Evolutionary conservation across 1,140 invertebrate genomes (phyloP).

Genomic region (Lepidotrigona ventralis): DNA sequence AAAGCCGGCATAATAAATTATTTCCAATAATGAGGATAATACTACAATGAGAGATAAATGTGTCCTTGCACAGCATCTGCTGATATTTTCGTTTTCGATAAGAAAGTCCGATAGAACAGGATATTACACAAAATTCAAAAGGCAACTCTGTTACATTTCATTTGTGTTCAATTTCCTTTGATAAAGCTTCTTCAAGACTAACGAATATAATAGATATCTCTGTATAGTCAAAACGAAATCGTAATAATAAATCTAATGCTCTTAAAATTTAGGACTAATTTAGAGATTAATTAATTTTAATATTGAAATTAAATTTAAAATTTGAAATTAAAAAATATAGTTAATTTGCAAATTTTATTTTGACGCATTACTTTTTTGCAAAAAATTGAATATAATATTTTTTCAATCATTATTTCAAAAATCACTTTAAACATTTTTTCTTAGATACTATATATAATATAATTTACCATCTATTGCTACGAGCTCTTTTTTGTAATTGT

Average conservation of each 20-base stretch:
- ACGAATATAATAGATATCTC: too few species aligned
- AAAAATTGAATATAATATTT: too few species aligned
- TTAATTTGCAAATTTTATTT: not conserved
- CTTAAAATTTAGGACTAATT: too few species aligned
- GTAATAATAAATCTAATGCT: not conserved
- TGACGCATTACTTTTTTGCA: too few species aligned
- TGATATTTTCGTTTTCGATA: not conserved
- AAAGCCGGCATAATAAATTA: not conserved
- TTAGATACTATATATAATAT: too few species aligned
- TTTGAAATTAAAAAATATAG: not conserved
- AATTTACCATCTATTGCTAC: too few species aligned
- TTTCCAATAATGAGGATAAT: slow-evolving; percentile 19
- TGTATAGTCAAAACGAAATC: not conserved
- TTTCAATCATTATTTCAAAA: too few species aligned
- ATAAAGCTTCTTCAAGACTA: not conserved
- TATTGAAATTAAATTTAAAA: too few species aligned
- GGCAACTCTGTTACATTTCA: not conserved
- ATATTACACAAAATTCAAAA: not conserved
- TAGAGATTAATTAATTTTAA: too few species aligned
- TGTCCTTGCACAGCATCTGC: not conserved
- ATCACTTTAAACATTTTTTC: too few species aligned
- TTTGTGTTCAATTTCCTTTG: not conserved
- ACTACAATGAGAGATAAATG: not conserved
- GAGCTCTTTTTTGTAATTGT: too few species aligned
- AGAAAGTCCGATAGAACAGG: not conserved